Percentiles rank a stretch among this genome's conserved stretches.
phyloP scores from a whole-genome alignment of 2,113 vertebrate species.

The Dascyllus trimaculatus region DNA sequence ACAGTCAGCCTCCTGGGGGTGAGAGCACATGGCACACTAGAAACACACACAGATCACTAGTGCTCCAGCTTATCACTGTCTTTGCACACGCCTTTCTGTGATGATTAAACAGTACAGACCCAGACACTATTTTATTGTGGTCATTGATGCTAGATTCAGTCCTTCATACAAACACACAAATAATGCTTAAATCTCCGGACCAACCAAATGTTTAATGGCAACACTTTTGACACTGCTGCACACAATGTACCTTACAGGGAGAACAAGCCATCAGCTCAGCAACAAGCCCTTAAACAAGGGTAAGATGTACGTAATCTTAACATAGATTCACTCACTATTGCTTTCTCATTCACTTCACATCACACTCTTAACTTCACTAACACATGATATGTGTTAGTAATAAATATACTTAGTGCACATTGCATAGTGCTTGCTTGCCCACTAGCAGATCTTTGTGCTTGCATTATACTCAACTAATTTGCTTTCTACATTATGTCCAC shows the following conservation, averaged over 20 bases:
- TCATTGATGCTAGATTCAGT: not conserved
- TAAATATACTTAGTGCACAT: constrained; percentile 2
- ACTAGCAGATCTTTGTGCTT: constrained; percentile 18
- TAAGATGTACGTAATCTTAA: constrained; percentile 69
- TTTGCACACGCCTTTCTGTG: constrained; percentile 3
- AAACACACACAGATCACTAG: constrained; percentile 22
- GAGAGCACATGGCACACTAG: constrained; percentile 51
- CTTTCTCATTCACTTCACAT: constrained; percentile 42
- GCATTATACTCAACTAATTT: constrained; percentile 29
- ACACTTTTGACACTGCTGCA: constrained; percentile 61
- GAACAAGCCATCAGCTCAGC: constrained; percentile 57
- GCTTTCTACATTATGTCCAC: constrained; percentile 22
- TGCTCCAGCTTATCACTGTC: constrained; percentile 6
- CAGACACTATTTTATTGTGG: not conserved
- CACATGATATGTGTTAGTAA: constrained; percentile 50
- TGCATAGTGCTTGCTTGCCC: constrained; percentile 31
- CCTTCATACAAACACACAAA: constrained; percentile 1
- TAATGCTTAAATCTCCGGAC: constrained; percentile 21
- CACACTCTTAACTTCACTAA: constrained; percentile 45
- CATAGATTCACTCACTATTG: constrained; percentile 45
- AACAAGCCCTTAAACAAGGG: constrained; percentile 76
- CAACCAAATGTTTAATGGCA: constrained; percentile 34
- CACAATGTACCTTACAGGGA: constrained; percentile 75
- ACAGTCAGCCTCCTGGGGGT: constrained; percentile 93
- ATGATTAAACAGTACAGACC: constrained; percentile 1